Percentiles rank a stretch among this genome's conserved stretches.
phyloP scores from a whole-genome alignment of 2,888 invertebrate genomes.

The Ypsolopha scabrella region DNA sequence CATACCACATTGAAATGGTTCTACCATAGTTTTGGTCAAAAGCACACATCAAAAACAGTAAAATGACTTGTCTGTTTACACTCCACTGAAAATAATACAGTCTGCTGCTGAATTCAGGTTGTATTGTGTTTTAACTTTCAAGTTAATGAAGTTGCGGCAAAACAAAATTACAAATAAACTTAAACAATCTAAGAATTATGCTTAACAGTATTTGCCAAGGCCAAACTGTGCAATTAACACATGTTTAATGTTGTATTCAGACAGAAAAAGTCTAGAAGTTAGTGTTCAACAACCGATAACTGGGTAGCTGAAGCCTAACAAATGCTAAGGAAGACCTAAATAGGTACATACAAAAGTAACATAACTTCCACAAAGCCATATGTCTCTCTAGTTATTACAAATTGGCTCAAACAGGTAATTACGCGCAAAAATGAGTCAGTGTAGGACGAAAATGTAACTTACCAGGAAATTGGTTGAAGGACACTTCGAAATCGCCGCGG shows the following conservation, averaged over 20 bases:
- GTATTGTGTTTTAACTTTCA: constrained; percentile 19
- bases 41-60: constrained; percentile 14
- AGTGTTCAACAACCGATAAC: neutral
- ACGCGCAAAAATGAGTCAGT: neutral
- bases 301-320: neutral
- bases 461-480: constrained; percentile 92
- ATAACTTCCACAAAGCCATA: neutral
- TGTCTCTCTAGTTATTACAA: neutral
- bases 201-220: neutral
- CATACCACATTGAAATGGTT: constrained; percentile 49
- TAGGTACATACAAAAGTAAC: neutral
- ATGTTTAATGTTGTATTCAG: neutral
- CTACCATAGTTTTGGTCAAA: constrained; percentile 30
- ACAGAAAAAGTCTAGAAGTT: neutral
- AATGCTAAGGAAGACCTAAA: neutral
- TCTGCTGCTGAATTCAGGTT: constrained; percentile 48
- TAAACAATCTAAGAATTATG: neutral
- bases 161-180: constrained; percentile 18
- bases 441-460: constrained; percentile 6
- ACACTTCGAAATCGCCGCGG: constrained; percentile 78
- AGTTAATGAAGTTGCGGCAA: constrained; percentile 40
- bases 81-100: constrained; percentile 43
- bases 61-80: constrained; percentile 25
- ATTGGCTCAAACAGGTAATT: neutral
- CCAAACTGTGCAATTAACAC: neutral